Evolutionary conservation across 2,888 invertebrate genomes (phyloP), one percentile per base, ranked within the genome.

Genomic region (Artemia sinica): DNA sequence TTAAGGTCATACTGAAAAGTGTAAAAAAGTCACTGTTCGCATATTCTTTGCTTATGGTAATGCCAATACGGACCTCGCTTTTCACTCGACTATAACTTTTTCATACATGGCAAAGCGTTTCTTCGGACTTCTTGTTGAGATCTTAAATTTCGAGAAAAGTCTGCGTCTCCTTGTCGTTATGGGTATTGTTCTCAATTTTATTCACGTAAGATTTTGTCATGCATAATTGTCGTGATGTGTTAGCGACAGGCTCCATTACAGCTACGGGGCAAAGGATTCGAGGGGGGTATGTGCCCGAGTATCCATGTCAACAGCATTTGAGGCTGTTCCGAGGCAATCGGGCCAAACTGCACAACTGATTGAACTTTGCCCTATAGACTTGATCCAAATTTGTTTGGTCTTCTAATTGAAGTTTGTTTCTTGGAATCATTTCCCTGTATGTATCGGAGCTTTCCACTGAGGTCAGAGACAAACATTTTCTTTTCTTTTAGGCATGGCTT

Each of bases 401-500:
- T 58, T 58, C 58, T 8, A 14, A 14, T 13, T 58, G 13, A 14
- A 2, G 58, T n/a, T 58, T 58, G 58, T 8, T 58, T 58, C 14
- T 58, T 58, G n/a, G 58, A 58, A 58, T 58, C 58, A n/a, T 58
- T 58, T 58, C 58, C 69, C 14, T 66, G 66, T 78, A 89, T 91
- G 75, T 90, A 91, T 49, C 88, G 80, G 73, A 91, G 90, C 75
- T 91, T 91, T 0, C 91, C 91, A 1, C 89, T 89, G 0, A 90
- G 86, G 76, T 91, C 91, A 0, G 92, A 90, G 0, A 90, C 90
- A 0, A 92, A 81, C 85, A 91, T 91, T 77, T 92, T 92, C 79
- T 92, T 92, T 75, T 92, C 91, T 76, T 92, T 90, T 67, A 92
- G 76, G 70, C 86, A 86, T 0, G 92, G 92, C 73, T 90, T 89